Conservation (phyloP, 2,888 invertebrate species). For the Stenodema calcarata region DNA sequence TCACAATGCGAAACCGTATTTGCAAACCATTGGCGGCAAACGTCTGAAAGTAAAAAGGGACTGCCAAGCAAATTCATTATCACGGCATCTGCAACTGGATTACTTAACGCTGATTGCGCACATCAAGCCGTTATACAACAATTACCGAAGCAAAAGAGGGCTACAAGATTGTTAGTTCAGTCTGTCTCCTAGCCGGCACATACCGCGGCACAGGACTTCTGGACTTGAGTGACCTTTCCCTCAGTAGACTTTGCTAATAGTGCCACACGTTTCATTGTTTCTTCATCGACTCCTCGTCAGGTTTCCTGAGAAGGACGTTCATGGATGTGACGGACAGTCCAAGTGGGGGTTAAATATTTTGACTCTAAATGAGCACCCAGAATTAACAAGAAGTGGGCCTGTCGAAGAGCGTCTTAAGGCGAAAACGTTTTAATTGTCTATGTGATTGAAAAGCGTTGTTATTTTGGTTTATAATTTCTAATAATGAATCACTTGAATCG, state of each 20-base stretch:
- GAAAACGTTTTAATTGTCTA: background rate
- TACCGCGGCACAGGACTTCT: conserved; percentile 12
- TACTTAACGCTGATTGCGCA: conserved; percentile 12
- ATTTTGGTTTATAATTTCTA: no score
- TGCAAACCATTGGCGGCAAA: background rate
- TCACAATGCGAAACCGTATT: no score
- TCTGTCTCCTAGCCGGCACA: background rate
- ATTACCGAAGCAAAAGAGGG: conserved; percentile 16
- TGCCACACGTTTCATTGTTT: conserved; percentile 31
- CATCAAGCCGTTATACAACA: conserved; percentile 12
- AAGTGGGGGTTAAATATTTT: background rate
- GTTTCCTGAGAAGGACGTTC: background rate
- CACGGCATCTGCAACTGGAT: conserved; percentile 22
- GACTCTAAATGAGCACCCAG: background rate
- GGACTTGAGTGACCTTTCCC: conserved; percentile 33
- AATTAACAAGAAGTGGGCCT: background rate
- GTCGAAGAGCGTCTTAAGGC: no score
- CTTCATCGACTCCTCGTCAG: conserved; percentile 1
- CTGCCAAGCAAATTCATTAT: conserved; percentile 30
- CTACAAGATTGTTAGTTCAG: background rate
- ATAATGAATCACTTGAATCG: no score
- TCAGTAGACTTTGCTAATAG: conserved; percentile 8
- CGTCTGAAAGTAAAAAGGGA: background rate
- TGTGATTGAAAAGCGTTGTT: background rate
- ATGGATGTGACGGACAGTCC: background rate